These are phyloP conservation scores for Orchesella cincta DNA, from an alignment of 1,140 invertebrate genomes.

Conservation along the genomic window DNA sequence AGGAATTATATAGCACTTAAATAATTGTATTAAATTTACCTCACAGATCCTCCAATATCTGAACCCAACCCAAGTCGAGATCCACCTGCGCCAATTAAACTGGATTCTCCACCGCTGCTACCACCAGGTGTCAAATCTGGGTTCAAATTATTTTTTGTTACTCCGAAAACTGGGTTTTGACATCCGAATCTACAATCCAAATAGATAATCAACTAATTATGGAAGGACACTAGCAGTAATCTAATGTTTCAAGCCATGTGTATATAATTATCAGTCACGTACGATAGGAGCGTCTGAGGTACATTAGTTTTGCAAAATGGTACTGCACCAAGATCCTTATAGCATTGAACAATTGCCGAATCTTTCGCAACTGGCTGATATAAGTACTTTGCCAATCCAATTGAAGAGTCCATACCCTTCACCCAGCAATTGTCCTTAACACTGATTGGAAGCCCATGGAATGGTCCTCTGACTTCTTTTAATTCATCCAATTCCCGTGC, in stretches of 20 bases:
- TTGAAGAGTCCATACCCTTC: slow-evolving; percentile 57
- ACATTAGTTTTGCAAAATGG: slow-evolving; percentile 60
- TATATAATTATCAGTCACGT: neutral
- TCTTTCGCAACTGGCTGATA: slow-evolving; percentile 53
- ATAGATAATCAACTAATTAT: neutral
- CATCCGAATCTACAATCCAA: slow-evolving; percentile 46
- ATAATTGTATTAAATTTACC: neutral
- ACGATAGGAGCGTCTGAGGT: slow-evolving; percentile 55
- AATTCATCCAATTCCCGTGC: slow-evolving; percentile 53
- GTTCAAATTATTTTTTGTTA: slow-evolving; percentile 48
- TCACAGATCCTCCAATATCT: slow-evolving; percentile 57
- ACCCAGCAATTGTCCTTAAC: slow-evolving; percentile 55
- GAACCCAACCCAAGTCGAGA: slow-evolving; percentile 57
- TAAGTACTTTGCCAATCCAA: slow-evolving; percentile 55
- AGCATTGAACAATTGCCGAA: slow-evolving; percentile 54
- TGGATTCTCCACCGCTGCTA: slow-evolving; percentile 52
- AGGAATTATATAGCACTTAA: neutral
- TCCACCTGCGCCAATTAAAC: slow-evolving; percentile 52
- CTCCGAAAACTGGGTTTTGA: slow-evolving; percentile 52
- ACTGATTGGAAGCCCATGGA: slow-evolving; percentile 56
- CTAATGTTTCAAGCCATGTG: neutral
- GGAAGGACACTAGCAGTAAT: neutral
- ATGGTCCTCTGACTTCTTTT: slow-evolving; percentile 50
- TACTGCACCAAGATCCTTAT: slow-evolving; percentile 55
- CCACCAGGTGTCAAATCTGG: slow-evolving; percentile 48